A percentile compares a stretch with the other conserved stretches of the same genome.
Evolutionary conservation across 1,140 invertebrate species (phyloP).

Genomic region (Tetranychus cinnabarinus): DNA sequence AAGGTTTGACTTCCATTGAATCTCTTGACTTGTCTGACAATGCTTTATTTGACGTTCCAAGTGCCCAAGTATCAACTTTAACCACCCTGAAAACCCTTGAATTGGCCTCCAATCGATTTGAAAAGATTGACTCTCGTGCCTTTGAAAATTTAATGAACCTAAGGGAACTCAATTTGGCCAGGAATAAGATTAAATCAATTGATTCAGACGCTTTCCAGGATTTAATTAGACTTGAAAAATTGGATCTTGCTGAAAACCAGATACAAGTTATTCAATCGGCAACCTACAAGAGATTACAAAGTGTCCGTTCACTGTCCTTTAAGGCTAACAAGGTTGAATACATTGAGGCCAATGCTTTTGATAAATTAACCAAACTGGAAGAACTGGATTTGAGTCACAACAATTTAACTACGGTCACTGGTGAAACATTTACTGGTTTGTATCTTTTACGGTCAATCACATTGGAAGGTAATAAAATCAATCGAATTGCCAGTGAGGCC

Average conservation of each 20-base stretch:
- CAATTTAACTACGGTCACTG: background rate
- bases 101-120: background rate
- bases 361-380: background rate
- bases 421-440: background rate
- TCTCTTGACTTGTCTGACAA: background rate
- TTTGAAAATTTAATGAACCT: background rate
- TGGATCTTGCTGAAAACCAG: background rate
- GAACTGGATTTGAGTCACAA: background rate
- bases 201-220: background rate
- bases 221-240: background rate
- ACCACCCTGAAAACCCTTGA: background rate
- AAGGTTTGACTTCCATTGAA: background rate
- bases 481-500: background rate
- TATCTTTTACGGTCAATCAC: background rate
- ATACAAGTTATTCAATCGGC: background rate
- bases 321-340: background rate
- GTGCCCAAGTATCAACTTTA: background rate
- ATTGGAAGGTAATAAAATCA: background rate
- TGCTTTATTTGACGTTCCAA: background rate
- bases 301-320: background rate
- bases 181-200: background rate
- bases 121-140: background rate
- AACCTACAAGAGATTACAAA: background rate
- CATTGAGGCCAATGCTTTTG: background rate
- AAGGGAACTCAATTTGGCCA: background rate